These are phyloP conservation scores for Watsonalla cultraria DNA, from an alignment of 2,888 invertebrate genomes.

Conservation along the genomic window DNA sequence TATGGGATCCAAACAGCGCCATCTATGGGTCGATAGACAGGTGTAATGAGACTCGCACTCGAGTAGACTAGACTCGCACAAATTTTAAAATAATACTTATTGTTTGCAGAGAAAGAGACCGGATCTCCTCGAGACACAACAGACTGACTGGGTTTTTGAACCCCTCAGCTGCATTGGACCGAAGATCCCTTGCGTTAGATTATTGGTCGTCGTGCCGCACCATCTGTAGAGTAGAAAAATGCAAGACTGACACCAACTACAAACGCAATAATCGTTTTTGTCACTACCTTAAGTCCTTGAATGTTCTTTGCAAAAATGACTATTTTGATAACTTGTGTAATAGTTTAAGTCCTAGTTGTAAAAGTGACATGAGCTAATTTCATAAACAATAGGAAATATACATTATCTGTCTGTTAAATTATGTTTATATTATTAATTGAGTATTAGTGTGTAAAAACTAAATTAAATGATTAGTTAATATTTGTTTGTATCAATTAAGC, in stretches of 20 bases:
- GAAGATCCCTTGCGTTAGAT: conserved; percentile 80
- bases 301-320: conserved; percentile 69
- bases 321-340: conserved; percentile 68
- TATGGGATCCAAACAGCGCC: too few species aligned
- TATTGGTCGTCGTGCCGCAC: conserved; percentile 83
- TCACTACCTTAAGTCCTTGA: conserved; percentile 84
- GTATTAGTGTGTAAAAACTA: not conserved
- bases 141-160: conserved; percentile 71
- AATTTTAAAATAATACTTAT: conserved; percentile 7
- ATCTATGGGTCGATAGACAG: too few species aligned
- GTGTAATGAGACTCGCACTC: too few species aligned
- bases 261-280: conserved; percentile 87
- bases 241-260: conserved; percentile 74
- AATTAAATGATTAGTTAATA: not conserved
- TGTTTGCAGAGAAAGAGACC: conserved; percentile 69
- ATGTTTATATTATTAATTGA: not conserved
- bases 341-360: conserved; percentile 42
- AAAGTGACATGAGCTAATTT: conserved; percentile 11
- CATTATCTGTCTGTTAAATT: conserved; percentile 11
- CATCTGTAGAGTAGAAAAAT: conserved; percentile 84
- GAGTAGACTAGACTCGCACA: conserved; percentile 21
- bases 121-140: conserved; percentile 49
- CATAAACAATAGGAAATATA: conserved; percentile 16
- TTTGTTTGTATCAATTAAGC: not conserved
- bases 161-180: conserved; percentile 66